A percentile compares a stretch with the other conserved stretches of the same genome.
Evolutionary conservation across 2,797 vertebrate genomes (phyloP).

Genomic region (Malurus leucopterus): DNA sequence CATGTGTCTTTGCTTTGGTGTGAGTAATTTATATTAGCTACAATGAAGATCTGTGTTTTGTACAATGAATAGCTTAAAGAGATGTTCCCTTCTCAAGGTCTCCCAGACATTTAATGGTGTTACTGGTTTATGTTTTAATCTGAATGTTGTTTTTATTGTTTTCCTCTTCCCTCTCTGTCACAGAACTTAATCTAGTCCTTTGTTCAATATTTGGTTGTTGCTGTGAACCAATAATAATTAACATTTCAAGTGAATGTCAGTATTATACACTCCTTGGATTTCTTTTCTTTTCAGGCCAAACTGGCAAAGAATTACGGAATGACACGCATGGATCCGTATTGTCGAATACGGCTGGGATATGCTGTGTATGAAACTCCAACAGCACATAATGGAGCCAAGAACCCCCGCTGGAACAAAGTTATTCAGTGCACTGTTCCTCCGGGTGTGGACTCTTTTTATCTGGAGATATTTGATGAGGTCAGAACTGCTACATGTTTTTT

Average conservation of each 20-base stretch:
- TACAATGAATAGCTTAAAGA: background rate
- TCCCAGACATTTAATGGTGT: background rate
- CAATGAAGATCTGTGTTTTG: background rate
- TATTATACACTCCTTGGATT: background rate
- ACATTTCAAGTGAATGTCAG: background rate
- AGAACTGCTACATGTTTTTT: background rate
- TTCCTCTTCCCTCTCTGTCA: background rate
- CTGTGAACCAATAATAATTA: background rate
- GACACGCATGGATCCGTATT: constrained; percentile 98
- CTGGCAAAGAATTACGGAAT: constrained; percentile 96
- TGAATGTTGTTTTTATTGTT: background rate
- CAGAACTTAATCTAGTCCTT: background rate
- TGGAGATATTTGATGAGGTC: constrained; percentile 98
- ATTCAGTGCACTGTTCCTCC: constrained; percentile 94
- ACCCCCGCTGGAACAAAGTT: constrained; percentile 96
- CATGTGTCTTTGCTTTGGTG: background rate
- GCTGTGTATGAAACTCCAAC: constrained; percentile 96
- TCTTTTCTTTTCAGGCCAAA: constrained; percentile 80
- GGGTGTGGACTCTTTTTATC: constrained; percentile 93
- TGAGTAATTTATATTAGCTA: background rate
- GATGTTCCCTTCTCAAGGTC: background rate
- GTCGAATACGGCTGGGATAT: constrained; percentile 89
- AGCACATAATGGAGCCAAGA: constrained; percentile 95
- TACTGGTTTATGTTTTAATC: background rate
- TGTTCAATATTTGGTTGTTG: background rate